Base-by-base conservation (phyloP, 2,797 vertebrate species). In the Spondyliosoma cantharus region DNA sequence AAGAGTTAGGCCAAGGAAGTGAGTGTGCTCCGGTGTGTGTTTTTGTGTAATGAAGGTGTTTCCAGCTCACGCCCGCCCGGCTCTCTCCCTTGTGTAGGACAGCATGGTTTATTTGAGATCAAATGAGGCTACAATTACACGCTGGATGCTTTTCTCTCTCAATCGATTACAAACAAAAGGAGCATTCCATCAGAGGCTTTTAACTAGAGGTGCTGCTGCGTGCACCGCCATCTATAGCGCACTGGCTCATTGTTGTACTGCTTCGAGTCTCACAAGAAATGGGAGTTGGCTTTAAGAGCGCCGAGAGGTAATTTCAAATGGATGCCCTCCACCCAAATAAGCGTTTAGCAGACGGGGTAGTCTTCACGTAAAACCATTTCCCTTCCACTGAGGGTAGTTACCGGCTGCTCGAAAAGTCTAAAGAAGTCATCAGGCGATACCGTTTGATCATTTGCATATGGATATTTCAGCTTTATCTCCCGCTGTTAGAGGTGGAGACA, bases 81-180 rank as follows among this genome's bases (percentile, higher is more conserved):
- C 61, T 76, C 45, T 42, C 74, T 88, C 78, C 63, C 79, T 76
- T 49, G 76, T 82, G 83, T 85, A 74, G 81, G 80, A 87, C 84
- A 82, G 80, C 81, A 83, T 70, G 84, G 86, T 91, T 92, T 91
- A 89, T 91, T 89, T 88, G 86, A 89, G 80, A 91, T 93, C 87
- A 91, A 92, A 91, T 90, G 83, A 88, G 72, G 82, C 83, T 83
- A 81, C 92, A 92, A 92, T 94, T 93, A 92, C 86, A 91, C 75
- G 29, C 74, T 87, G 86, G 86, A 91, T 87, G 86, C 82, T 56
- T 92, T 87, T 85, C 73, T 76, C 82, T 86, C 82, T 62, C 72
- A 71, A 90, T 91, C 90, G 86, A 92, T 93, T 78, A 82, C 87
- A 90, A 89, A 91, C 91, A 89, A 91, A 89, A 83, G 82, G 80